A percentile compares a stretch with the other conserved stretches of the same genome.
Conservation (phyloP, 2,113 vertebrate species). For the Dromas ardeola region DNA sequence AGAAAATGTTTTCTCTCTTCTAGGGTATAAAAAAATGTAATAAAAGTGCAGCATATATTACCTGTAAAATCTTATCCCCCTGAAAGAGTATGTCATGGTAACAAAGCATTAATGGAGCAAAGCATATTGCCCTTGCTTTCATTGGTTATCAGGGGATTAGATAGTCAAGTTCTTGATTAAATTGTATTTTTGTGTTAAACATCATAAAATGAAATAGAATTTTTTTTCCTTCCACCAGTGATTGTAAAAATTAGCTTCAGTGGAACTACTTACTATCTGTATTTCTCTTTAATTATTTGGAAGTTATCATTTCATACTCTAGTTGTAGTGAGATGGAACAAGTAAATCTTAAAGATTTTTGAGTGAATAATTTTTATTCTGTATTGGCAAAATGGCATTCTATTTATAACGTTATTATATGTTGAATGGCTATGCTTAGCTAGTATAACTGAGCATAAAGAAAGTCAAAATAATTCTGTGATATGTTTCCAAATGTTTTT, state of each 20-base stretch:
- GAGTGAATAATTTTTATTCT: not conserved
- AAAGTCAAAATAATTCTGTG: not conserved
- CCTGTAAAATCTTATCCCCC: not conserved
- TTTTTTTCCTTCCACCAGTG: not conserved
- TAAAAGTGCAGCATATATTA: not conserved
- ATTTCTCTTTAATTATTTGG: not conserved
- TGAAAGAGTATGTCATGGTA: not conserved
- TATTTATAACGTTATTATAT: not conserved
- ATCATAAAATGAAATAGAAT: not conserved
- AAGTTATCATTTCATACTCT: not conserved
- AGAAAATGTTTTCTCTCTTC: not conserved
- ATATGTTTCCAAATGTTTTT: not conserved
- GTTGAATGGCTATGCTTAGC: not conserved
- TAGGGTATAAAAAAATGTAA: not conserved
- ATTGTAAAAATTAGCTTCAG: conserved; percentile 17
- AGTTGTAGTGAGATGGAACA: not conserved
- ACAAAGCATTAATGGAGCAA: not conserved
- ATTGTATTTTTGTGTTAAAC: conserved; percentile 27
- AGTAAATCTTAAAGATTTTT: not conserved
- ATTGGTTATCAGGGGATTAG: not conserved
- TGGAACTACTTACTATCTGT: not conserved
- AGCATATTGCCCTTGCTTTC: conserved; percentile 3
- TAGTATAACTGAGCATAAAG: not conserved
- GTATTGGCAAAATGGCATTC: not conserved
- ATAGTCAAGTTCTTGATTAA: conserved; percentile 6